Base-by-base conservation (phyloP, 2,113 vertebrate species). In the Percina caprodes region DNA sequence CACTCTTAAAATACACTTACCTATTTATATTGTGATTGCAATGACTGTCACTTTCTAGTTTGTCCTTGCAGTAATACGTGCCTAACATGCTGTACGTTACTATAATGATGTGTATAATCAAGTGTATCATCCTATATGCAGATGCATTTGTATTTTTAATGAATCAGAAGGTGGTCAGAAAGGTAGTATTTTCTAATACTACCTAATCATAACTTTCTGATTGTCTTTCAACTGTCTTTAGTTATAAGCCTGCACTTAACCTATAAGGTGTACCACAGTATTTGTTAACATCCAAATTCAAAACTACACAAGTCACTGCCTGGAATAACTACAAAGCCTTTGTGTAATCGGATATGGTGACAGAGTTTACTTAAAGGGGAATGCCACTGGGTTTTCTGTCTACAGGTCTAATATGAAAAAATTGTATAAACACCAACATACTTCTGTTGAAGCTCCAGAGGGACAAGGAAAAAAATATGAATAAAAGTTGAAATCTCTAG, bases 281-380 rank as follows among this genome's bases (percentile, higher is more conserved):
- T 69, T 11, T 69, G 61, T 59, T 30, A 75, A 69, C 19, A 72
- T 62, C 7, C 24, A 18, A 6, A 88, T 55, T 82, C 84, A 84
- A 84, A 86, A 66, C 16, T 21, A 61, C 23, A 74, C 33, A 30
- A 52, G 19, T 39, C 9, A 23, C 15, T 52, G 39, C 9, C 52
- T 56, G 15, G 55, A 33, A 48, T 58, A 48, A 33, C 19, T 12
- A 12, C 18, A 14, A 14, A 12, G 66, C 49, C 26, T 24, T 67
- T 56, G 23, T 46, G 24, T 23, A 46, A 12, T 19, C 9, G 16
- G 11, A 33, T 48, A 4, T 33, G 24, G 19, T 48, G 42, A 35
- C 19, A 33, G 48, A 39, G 66, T 11, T 49, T 2, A 23, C 33
- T n/a, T 45, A 67, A 69, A 48, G 48, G 24, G 26, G 2, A 35